Evolutionary conservation across 2,113 vertebrate genomes (phyloP).

Genomic region (Pterocles orientalis): DNA sequence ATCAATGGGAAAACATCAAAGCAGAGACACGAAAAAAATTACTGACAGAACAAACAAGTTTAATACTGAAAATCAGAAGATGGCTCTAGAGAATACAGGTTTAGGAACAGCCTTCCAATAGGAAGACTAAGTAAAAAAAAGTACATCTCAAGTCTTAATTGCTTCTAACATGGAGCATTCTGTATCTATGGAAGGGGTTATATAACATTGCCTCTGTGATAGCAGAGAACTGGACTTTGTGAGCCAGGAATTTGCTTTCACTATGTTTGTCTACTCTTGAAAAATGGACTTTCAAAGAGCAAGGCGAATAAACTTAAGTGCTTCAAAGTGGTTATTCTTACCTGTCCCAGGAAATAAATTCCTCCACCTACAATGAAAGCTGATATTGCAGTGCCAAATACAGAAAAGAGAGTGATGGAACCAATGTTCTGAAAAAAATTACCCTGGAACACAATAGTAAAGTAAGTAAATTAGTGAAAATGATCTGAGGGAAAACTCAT

Average conservation of each 20-base stretch:
- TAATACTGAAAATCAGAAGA: not conserved
- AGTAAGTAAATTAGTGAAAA: not conserved
- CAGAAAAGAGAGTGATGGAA: slow-evolving; percentile 96
- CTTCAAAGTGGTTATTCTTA: slow-evolving; percentile 67
- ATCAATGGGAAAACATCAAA: not conserved
- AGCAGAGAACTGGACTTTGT: not conserved
- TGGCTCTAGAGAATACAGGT: not conserved
- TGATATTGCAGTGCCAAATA: slow-evolving; percentile 95
- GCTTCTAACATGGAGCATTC: not conserved
- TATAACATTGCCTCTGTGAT: not conserved
- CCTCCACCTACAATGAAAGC: slow-evolving; percentile 98
- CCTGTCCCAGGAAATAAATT: slow-evolving; percentile 97
- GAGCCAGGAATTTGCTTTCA: not conserved
- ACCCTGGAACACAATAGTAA: slow-evolving; percentile 78
- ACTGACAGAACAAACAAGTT: not conserved
- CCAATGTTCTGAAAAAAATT: slow-evolving; percentile 99
- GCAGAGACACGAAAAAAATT: not conserved
- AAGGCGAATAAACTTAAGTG: not conserved
- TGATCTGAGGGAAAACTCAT: not conserved
- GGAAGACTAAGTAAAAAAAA: not conserved
- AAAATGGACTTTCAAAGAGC: not conserved
- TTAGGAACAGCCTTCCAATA: not conserved
- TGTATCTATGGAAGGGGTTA: not conserved
- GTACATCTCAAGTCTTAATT: not conserved
- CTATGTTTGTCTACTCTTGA: not conserved